Percentiles rank a stretch among this genome's conserved stretches.
phyloP scores from a whole-genome alignment of 30 jellyfish, hydroid and myxozoan species.

The Chrysaora quinquecirrha region DNA sequence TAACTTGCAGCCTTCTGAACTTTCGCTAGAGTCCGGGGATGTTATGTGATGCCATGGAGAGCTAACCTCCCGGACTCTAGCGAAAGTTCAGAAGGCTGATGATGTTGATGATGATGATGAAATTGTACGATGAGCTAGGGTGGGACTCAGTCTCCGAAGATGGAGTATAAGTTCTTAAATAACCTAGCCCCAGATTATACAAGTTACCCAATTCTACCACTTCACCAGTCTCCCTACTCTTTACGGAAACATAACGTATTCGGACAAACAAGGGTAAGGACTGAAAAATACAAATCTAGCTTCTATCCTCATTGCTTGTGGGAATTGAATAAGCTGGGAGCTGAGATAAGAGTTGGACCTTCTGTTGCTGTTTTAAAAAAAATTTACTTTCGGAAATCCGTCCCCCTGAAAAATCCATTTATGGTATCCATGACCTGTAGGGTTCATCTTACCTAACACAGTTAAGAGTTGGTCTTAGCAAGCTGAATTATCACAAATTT shows the following conservation, averaged over 20 bases:
- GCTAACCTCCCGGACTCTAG: too few relatives aligned
- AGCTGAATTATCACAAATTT: slow-evolving; percentile 23
- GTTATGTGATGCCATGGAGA: too few relatives aligned
- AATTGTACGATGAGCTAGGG: too few relatives aligned
- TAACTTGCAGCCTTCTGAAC: too few relatives aligned
- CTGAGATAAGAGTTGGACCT: slow-evolving; percentile 67
- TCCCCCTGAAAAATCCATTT: background rate
- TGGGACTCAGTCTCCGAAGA: too few relatives aligned
- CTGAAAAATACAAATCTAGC: slow-evolving; percentile 61
- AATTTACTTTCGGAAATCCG: slow-evolving; percentile 34
- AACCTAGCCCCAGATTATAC: slow-evolving; percentile 58
- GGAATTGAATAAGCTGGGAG: slow-evolving; percentile 56
- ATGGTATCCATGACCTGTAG: background rate
- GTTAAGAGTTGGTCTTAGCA: slow-evolving; percentile 11
- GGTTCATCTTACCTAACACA: background rate
- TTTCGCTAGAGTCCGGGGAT: too few relatives aligned
- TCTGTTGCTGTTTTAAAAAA: slow-evolving; percentile 50
- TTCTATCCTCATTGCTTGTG: slow-evolving; percentile 60
- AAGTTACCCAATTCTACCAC: slow-evolving; percentile 61
- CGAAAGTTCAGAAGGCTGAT: too few relatives aligned
- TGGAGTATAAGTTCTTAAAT: slow-evolving; percentile 36
- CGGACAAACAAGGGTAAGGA: slow-evolving; percentile 64
- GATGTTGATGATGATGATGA: too few relatives aligned
- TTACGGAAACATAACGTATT: slow-evolving; percentile 53
- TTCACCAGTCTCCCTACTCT: slow-evolving; percentile 60